Base-by-base conservation (phyloP, 2,888 invertebrate species). In the Archips crataeganus region DNA sequence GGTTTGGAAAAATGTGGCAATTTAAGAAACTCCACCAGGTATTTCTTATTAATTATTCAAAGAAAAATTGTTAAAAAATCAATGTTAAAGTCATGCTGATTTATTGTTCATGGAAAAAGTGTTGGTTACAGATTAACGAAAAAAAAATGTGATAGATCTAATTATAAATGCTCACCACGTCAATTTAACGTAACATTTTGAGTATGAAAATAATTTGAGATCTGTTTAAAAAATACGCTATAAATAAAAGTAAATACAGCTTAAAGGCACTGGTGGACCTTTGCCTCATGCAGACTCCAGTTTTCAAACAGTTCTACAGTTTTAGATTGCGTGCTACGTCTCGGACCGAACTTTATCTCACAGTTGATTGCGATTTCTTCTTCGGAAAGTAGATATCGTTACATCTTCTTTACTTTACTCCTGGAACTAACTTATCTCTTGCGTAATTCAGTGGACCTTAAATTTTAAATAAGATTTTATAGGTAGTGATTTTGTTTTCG, bases 301-400 rank as follows among this genome's bases (percentile, higher is more conserved):
- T 90, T 54, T 90, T 84, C 86, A 87, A 90, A 89, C 85, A 89
- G 85, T 87, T 87, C 74, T 84, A 77, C 87, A 87, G 87, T 91
- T 88, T 86, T 82, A 90, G 88, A 88, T 88, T 86, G 87, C 79
- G 79, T 88, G 87, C 86, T 89, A 81, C 81, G 81, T 32, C 32
- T 80, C 82, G 84, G 86, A 79, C 84, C 81, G 78, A 92, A 93
- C 88, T 92, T 92, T 89, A 88, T 90, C 90, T 88, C 90, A 88
- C 87, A 89, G 87, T 86, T 92, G 91, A 92, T 91, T 92, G 92
- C 88, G 85, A 88, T 82, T 87, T 84, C 84, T 85, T 87, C 82
- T 85, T 85, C 76, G 79, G 79, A 85, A 86, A 89, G 85, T 88
- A 70, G 42, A 69, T 65, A 90, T 87, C 86, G 87, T 86, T 87